These are phyloP conservation scores for Marronus borbonicus DNA, from an alignment of 2,888 invertebrate species.

Conservation along the genomic window DNA sequence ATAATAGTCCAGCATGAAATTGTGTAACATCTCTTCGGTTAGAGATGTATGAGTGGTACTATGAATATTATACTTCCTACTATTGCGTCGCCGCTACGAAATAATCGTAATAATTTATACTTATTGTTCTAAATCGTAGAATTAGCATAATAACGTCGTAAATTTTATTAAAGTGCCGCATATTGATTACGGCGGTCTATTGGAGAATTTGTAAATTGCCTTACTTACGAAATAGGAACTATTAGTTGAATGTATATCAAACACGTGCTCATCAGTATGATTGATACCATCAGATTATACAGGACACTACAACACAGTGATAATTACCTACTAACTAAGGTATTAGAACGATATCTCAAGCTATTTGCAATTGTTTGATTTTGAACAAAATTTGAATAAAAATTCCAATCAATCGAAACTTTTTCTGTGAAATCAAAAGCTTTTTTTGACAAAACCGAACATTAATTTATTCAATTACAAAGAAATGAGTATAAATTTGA, in stretches of 20 bases:
- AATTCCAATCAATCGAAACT: too few relatives aligned
- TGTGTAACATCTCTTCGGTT: conserved; percentile 10
- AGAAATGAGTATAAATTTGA: too few relatives aligned
- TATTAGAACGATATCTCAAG: too few relatives aligned
- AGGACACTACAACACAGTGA: too few relatives aligned
- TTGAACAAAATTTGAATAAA: too few relatives aligned
- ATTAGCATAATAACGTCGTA: conserved; percentile 25
- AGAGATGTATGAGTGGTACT: not conserved
- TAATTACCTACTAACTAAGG: too few relatives aligned
- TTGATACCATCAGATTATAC: too few relatives aligned
- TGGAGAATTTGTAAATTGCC: conserved; percentile 21
- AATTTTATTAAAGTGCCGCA: conserved; percentile 20
- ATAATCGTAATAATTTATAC: conserved; percentile 20
- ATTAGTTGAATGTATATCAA: not conserved
- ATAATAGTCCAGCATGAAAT: conserved; percentile 39
- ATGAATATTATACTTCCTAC: not conserved
- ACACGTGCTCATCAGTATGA: too few relatives aligned
- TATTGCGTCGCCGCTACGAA: not conserved
- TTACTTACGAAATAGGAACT: not conserved
- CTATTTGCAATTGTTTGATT: too few relatives aligned
- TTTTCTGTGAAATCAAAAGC: too few relatives aligned
- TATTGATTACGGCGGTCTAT: conserved; percentile 8
- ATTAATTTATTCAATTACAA: too few relatives aligned
- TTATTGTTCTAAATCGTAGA: conserved; percentile 18
- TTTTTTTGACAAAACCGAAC: too few relatives aligned